A percentile compares a stretch with the other conserved stretches of the same genome.
These are phyloP conservation scores for Sterna hirundo DNA, from an alignment of 2,113 vertebrate species.

Conservation along the genomic window DNA sequence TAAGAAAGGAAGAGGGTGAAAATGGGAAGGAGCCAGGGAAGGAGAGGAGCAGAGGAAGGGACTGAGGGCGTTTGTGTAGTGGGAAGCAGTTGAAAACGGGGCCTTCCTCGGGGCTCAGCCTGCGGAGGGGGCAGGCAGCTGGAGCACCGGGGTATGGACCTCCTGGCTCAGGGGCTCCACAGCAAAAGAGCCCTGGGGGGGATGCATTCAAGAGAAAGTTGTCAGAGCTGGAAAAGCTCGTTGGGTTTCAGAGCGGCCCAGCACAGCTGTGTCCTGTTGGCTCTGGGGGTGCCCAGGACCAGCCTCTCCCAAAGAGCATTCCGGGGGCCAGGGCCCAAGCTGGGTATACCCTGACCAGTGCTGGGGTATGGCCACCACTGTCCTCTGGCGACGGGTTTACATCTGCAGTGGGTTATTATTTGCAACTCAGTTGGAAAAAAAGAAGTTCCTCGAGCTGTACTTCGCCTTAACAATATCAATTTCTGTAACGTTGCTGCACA, in stretches of 20 bases:
- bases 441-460: background rate
- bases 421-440: rapidly evolving
- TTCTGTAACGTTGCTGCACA: background rate
- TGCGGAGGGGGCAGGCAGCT: background rate
- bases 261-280: background rate
- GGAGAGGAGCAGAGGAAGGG: background rate
- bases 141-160: background rate
- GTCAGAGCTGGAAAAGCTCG: background rate
- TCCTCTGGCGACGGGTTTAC: background rate
- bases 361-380: background rate
- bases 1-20: background rate
- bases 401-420: background rate
- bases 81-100: background rate
- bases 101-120: background rate
- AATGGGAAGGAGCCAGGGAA: background rate
- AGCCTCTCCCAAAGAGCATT: background rate
- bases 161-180: background rate
- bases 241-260: background rate
- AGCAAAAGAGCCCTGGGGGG: background rate
- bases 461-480: background rate
- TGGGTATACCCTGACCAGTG: background rate
- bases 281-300: background rate
- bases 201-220: background rate
- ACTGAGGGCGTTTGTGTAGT: background rate
- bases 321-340: no score